A percentile compares a stretch with the other conserved stretches of the same genome.
Conservation (phyloP, 2,797 vertebrate species). For the Phoxinus dragarum region DNA sequence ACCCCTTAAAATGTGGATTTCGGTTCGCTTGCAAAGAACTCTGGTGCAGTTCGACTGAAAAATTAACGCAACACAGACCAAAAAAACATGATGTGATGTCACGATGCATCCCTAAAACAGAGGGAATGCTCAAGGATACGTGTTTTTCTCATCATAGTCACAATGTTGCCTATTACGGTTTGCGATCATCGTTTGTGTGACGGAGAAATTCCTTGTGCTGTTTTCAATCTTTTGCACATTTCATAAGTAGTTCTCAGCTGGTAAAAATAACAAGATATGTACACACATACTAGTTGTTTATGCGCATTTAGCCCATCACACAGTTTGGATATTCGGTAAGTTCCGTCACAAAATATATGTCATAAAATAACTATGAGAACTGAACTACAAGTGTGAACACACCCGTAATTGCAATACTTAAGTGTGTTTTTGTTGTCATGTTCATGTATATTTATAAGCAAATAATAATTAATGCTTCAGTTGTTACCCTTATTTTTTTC, state of each 20-base stretch:
- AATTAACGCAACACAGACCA: background rate
- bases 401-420: background rate
- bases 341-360: background rate
- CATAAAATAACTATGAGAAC: background rate
- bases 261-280: background rate
- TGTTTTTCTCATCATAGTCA: background rate
- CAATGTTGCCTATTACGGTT: background rate
- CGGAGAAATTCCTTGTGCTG: background rate
- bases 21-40: background rate
- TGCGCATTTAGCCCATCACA: background rate
- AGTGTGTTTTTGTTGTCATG: background rate
- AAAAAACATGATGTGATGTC: background rate
- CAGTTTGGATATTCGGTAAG: background rate
- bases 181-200: background rate
- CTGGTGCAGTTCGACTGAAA: background rate
- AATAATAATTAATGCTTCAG: background rate
- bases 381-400: slow-evolving; percentile 1
- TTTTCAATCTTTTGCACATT: background rate
- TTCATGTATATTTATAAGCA: background rate
- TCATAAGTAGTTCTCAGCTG: background rate
- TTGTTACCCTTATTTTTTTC: background rate
- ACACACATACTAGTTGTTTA: background rate
- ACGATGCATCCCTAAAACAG: background rate
- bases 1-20: background rate
- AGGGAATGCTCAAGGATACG: background rate